A percentile compares a stretch with the other conserved stretches of the same genome.
Evolutionary conservation across 2,888 invertebrate species (phyloP).

Genomic region (Idaea aversata): DNA sequence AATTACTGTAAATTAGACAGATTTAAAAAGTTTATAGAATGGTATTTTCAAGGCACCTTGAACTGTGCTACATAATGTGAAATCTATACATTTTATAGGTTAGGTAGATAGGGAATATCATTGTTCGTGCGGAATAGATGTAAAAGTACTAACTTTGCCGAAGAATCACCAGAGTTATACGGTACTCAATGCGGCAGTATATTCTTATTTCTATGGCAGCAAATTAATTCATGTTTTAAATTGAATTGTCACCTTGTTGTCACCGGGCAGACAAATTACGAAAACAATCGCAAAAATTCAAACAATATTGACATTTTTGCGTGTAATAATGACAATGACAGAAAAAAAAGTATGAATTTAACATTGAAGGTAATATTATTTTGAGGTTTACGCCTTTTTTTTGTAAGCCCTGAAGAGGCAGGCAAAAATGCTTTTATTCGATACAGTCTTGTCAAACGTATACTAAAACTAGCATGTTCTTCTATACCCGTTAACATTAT

Average conservation of each 20-base stretch:
- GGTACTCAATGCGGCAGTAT: no score
- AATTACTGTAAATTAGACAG: no score
- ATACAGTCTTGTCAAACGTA: no score
- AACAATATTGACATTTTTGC: background rate
- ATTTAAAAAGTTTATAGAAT: background rate
- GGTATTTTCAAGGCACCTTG: background rate
- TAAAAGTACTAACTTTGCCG: background rate
- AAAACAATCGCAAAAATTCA: slow-evolving; percentile 1
- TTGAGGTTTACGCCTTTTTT: no score
- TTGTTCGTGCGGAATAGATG: background rate
- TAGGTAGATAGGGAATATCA: background rate
- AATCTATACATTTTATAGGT: background rate
- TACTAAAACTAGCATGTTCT: no score
- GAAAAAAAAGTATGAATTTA: no score
- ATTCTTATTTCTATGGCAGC: background rate
- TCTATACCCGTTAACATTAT: no score
- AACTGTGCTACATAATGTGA: background rate
- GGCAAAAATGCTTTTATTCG: no score
- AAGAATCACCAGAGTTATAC: no score
- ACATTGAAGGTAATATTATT: no score
- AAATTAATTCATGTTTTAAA: background rate
- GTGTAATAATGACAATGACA: no score
- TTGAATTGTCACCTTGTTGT: background rate
- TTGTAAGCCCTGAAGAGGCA: no score
- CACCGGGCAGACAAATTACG: background rate